Base-by-base conservation (phyloP, 2,888 invertebrate genomes). In the Neocrepidodera transversa region DNA sequence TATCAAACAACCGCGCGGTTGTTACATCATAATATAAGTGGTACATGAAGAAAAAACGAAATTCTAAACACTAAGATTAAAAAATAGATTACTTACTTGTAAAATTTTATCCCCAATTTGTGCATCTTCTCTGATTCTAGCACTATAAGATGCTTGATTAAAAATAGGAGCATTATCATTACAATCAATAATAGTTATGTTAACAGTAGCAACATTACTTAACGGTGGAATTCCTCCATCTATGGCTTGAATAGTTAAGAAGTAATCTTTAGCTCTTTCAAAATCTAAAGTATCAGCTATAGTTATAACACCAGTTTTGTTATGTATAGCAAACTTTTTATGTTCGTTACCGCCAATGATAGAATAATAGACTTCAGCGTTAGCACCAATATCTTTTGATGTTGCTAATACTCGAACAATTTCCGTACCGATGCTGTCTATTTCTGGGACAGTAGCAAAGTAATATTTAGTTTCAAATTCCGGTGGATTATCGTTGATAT, bases 401-500 rank as follows among this genome's bases (percentile, higher is more conserved):
- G 93, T 91, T n/a, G 97, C 98, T 64, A 88, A 83, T 18, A 98
- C 92, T 69, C 88, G 84, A 11, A 91, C 86, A 10, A 97, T 87
- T 79, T 93, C 91, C 0, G 92, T 87, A 56, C 92, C 93, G 51
- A 91, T 82, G 1, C 88, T 83, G 68, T 89, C 87, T 59, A 90
- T 86, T 82, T 97, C 96, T 1, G 90, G 85, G 20, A 94, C 87
- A 36, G 84, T 81, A 14, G 91, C 89, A 68, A 85, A 86, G 79
- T 96, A 97, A 66, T 87, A 86, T 70, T 89, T 89, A 59, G 88
- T 86, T 62, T 89, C 89, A 79, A 98, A 98, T 80, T 93, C 93
- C 7, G 98, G 98, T 18, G 96, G 95, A 82, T 97, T 97, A 80
- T 97, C 97, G 76, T 93, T 96, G 64, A 95, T 92, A 79, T 97